phyloP scores from a whole-genome alignment of 2,113 vertebrate species.

The Rousettus leschenaultii region DNA sequence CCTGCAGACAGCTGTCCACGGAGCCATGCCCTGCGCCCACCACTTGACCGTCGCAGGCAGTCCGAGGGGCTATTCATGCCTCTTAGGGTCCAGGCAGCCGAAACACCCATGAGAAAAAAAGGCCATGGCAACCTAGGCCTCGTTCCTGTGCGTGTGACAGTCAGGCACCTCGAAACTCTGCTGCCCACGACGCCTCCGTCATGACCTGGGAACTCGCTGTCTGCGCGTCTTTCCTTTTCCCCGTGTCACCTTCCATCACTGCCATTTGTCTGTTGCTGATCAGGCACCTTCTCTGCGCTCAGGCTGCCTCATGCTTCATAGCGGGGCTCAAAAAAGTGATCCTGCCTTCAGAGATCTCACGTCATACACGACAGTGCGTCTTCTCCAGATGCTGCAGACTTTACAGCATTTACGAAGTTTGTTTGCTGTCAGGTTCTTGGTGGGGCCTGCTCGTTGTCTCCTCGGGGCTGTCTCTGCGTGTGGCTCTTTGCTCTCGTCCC shows the following conservation, averaged over 20 bases:
- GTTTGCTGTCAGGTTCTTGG: not conserved
- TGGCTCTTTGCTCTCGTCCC: too few relatives aligned
- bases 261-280: rapidly evolving
- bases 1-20: not conserved
- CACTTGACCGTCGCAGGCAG: rapidly evolving
- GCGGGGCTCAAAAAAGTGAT: not conserved
- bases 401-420: not conserved
- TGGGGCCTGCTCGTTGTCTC: not conserved
- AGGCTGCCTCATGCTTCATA: not conserved
- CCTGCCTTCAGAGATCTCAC: not conserved
- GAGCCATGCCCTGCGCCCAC: rapidly evolving
- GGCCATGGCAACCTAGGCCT: rapidly evolving
- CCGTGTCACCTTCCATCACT: not conserved
- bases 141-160: rapidly evolving
- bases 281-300: rapidly evolving
- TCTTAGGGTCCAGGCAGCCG: rapidly evolving
- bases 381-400: not conserved
- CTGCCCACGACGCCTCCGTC: rapidly evolving
- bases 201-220: rapidly evolving
- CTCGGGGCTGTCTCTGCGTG: not conserved
- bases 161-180: not conserved
- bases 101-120: too few relatives aligned
- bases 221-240: not conserved
- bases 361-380: not conserved
- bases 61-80: not conserved